Evolutionary conservation across 2,113 vertebrate species (phyloP), one percentile per base, ranked within the genome.

Genomic region (Nycticebus coucang): DNA sequence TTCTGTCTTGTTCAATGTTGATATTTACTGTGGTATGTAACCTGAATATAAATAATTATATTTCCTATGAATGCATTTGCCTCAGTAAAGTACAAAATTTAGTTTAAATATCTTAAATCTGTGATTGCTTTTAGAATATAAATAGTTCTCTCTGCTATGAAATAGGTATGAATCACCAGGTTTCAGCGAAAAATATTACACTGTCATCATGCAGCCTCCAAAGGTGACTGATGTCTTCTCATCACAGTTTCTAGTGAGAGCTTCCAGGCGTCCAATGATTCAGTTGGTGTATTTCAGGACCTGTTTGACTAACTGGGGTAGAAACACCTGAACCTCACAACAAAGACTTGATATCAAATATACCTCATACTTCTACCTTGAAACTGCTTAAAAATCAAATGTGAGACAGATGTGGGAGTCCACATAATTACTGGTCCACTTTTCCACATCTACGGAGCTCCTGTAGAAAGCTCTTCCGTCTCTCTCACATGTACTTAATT

Each of bases 351-450:
- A 45, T 88, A 83, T 94, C 91, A 95, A 94, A 93, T 95, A 45
- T 69, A 89, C 75, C 95, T 84, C 95, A 35, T 72, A 18, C 83
- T 75, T 88, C 89, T 15, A 18, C 68, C 18, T 91, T 64, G 82
- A 84, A 69, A 30, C 77, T 50, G 33, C 7, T n/a, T 41, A 69
- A 89, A 45, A 33, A 17, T 35, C 14, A 55, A 2, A 74, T 0
- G 19, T 6, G 83, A 41, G 11, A 2, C 79, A 10, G 53, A 30
- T 0, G 2, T 3, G 7, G 17, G 37, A 0, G 4, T 6, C 41
- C 68, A 0, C 0, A 0, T 4, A 2, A 10, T 28, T 0, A 9
- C 1, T 7, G 1, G n/a, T 2, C 18, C 1, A 0, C 5, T 4
- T 11, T 10, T 30, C 2, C 66, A 5, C 4, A 0, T 24, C 18